A percentile compares a stretch with the other conserved stretches of the same genome.
Evolutionary conservation across 2,888 invertebrate genomes (phyloP).

Genomic region (Mamestra brassicae): DNA sequence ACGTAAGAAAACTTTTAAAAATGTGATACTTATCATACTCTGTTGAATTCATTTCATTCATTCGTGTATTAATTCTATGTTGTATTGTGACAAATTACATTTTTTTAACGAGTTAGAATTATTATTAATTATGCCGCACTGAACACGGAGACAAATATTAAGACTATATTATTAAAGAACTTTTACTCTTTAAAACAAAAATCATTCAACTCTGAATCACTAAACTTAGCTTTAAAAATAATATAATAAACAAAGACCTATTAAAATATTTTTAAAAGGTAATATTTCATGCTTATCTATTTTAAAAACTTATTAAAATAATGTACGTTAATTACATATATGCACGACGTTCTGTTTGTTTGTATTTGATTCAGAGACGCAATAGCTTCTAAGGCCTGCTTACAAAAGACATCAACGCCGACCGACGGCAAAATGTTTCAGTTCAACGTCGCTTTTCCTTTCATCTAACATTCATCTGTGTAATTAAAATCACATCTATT

Average conservation of each 20-base stretch:
- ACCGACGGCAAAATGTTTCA: conserved; percentile 69
- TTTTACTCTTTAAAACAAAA: not conserved
- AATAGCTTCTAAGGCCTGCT: conserved; percentile 53
- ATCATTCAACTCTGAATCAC: not conserved
- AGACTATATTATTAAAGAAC: not conserved
- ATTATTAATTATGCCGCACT: conserved; percentile 1
- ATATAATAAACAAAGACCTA: not conserved
- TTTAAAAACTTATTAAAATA: conserved; percentile 10
- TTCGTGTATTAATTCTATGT: not conserved
- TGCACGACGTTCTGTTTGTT: conserved; percentile 8
- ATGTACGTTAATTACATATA: not conserved
- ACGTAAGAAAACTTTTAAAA: not conserved
- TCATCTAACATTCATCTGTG: not conserved
- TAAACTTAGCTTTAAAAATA: not conserved
- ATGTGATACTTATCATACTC: conserved; percentile 3
- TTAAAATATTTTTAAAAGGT: not conserved
- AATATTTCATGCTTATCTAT: not conserved
- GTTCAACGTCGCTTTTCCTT: not conserved
- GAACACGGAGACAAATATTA: not conserved
- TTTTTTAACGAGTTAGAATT: conserved; percentile 6
- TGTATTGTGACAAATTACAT: conserved; percentile 11
- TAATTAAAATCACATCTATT: not conserved
- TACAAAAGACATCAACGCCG: conserved; percentile 87
- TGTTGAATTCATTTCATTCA: too few species aligned
- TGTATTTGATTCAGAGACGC: not conserved